These are phyloP conservation scores for Ceratosolen solmsi DNA, from an alignment of 1,140 invertebrate genomes.

Conservation along the genomic window DNA sequence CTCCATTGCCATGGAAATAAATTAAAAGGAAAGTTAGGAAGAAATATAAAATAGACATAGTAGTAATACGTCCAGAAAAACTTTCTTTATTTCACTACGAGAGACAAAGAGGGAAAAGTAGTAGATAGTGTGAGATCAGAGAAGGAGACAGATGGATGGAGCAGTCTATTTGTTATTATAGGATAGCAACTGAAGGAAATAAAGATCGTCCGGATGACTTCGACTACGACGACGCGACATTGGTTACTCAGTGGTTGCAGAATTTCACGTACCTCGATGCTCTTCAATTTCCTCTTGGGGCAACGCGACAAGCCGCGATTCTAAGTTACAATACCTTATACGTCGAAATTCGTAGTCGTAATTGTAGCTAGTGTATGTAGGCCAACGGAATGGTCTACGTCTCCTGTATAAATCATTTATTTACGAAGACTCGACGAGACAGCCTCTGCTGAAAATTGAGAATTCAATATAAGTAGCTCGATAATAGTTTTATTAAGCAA, in stretches of 20 bases:
- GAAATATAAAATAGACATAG: background rate
- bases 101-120: background rate
- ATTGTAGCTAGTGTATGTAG: background rate
- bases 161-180: constrained; percentile 53
- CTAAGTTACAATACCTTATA: constrained; percentile 22
- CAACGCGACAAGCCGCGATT: background rate
- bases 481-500: constrained; percentile 29
- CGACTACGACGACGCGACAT: too few relatives aligned
- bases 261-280: constrained; percentile 48
- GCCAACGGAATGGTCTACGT: background rate
- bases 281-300: constrained; percentile 59
- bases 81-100: background rate
- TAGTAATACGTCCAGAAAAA: background rate
- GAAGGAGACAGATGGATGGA: background rate
- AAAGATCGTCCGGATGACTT: constrained; percentile 27
- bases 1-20: background rate
- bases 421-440: background rate
- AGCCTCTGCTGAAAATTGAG: constrained; percentile 7
- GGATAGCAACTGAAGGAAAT: constrained; percentile 2
- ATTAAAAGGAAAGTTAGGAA: background rate
- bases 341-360: background rate
- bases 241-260: constrained; percentile 51
- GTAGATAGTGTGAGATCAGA: background rate
- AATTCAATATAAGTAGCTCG: constrained; percentile 41
- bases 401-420: constrained; percentile 28